Percentiles rank a stretch among this genome's conserved stretches.
These are phyloP conservation scores for Noctua pronuba DNA, from an alignment of 2,888 invertebrate species.

Conservation along the genomic window DNA sequence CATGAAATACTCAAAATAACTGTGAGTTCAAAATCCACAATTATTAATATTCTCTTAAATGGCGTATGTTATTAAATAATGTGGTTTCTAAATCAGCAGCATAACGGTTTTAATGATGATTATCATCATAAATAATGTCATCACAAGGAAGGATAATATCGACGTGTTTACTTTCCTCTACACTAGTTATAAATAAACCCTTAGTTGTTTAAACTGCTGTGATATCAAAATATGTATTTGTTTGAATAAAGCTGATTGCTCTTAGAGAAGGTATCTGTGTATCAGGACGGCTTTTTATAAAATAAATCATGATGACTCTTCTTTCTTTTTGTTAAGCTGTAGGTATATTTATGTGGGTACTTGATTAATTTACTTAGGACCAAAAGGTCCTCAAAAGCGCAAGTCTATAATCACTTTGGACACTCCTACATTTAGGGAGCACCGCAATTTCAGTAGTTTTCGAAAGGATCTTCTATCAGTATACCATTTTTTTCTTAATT, in stretches of 20 bases:
- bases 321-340: background rate
- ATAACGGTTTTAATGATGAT: conserved; percentile 5
- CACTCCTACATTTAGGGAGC: background rate
- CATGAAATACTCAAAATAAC: background rate
- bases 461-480: background rate
- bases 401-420: background rate
- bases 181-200: background rate
- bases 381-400: background rate
- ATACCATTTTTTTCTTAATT: background rate
- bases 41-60: background rate
- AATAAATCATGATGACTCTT: background rate
- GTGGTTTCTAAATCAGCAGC: conserved; percentile 11
- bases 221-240: background rate
- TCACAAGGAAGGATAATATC: conserved; percentile 12
- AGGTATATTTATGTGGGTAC: background rate
- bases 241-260: background rate
- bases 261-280: background rate
- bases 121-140: background rate
- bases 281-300: too few species aligned
- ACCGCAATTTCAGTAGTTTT: background rate
- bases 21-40: too few species aligned
- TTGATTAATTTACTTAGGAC: background rate
- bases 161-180: conserved; percentile 16
- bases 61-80: background rate
- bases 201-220: background rate